A percentile compares a stretch with the other conserved stretches of the same genome.
Conservation (phyloP, 2,113 vertebrate species). For the Triplophysa dalaica region DNA sequence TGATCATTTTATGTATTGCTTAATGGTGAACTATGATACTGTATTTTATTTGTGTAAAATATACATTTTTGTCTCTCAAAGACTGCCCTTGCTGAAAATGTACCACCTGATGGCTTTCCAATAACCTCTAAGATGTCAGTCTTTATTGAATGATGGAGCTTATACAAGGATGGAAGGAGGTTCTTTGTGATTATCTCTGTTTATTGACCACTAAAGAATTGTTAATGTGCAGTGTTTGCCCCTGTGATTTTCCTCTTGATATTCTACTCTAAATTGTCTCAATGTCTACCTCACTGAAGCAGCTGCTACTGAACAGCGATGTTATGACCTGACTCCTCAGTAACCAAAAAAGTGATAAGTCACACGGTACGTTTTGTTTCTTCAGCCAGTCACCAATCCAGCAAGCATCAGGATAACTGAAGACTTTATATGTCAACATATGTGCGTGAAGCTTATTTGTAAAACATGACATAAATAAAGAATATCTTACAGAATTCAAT, state of each 20-base stretch:
- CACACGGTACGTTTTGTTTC: constrained; percentile 45
- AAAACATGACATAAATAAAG: constrained; percentile 71
- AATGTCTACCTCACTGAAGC: constrained; percentile 79
- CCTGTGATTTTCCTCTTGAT: constrained; percentile 59
- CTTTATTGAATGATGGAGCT: constrained; percentile 14
- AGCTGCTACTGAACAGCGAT: constrained; percentile 72
- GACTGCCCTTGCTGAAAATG: not conserved
- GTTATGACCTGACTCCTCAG: constrained; percentile 68
- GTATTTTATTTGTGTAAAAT: constrained; percentile 27
- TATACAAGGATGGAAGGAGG: not conserved
- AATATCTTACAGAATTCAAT: constrained; percentile 49
- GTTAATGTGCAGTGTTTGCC: constrained; percentile 46
- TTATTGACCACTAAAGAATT: constrained; percentile 30
- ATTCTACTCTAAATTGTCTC: constrained; percentile 68
- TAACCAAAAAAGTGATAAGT: constrained; percentile 67
- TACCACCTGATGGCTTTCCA: constrained; percentile 11
- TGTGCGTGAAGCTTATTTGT: constrained; percentile 65
- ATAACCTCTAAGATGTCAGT: not conserved
- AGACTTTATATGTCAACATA: constrained; percentile 47
- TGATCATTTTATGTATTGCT: constrained; percentile 34
- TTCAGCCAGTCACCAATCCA: constrained; percentile 57
- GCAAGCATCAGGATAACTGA: constrained; percentile 34
- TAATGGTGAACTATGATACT: constrained; percentile 42
- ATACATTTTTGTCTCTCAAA: not conserved
- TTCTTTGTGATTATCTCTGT: constrained; percentile 25